Conservation (phyloP, 2,113 vertebrate genomes). For the Eonycteris spelaea region DNA sequence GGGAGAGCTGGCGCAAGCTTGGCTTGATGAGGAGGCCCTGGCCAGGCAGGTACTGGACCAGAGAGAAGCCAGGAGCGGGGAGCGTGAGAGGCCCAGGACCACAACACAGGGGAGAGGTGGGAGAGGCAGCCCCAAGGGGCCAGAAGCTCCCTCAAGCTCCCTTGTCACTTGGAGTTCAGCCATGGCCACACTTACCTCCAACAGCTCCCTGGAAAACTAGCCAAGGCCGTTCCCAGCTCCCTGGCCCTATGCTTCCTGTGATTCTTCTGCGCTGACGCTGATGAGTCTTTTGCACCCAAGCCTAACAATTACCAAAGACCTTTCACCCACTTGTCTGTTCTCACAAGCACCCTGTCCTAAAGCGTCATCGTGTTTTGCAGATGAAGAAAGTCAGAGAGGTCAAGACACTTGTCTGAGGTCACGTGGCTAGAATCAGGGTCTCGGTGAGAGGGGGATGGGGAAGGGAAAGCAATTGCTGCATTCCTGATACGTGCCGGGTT, state of each 20-base stretch:
- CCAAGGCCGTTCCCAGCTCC: background rate
- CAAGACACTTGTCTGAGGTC: background rate
- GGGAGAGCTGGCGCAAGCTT: background rate
- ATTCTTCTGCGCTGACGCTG: background rate
- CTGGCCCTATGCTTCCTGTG: background rate
- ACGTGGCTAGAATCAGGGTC: background rate
- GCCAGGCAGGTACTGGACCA: background rate
- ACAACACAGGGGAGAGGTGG: background rate
- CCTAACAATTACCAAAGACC: background rate
- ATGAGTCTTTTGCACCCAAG: background rate
- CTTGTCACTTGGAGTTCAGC: background rate
- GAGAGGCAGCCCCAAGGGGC: background rate
- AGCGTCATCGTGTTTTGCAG: background rate
- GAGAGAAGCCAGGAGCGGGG: background rate
- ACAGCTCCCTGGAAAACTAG: background rate
- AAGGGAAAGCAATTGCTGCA: background rate
- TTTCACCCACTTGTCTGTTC: background rate
- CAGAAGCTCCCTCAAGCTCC: background rate
- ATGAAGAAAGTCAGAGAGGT: background rate
- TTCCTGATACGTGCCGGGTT: background rate
- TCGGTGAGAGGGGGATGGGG: background rate
- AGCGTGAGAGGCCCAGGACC: too few species aligned
- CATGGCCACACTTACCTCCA: background rate
- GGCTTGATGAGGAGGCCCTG: background rate
- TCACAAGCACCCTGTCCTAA: background rate